These are phyloP conservation scores for Macropis europaea DNA, from an alignment of 2,888 invertebrate species.

Conservation along the genomic window DNA sequence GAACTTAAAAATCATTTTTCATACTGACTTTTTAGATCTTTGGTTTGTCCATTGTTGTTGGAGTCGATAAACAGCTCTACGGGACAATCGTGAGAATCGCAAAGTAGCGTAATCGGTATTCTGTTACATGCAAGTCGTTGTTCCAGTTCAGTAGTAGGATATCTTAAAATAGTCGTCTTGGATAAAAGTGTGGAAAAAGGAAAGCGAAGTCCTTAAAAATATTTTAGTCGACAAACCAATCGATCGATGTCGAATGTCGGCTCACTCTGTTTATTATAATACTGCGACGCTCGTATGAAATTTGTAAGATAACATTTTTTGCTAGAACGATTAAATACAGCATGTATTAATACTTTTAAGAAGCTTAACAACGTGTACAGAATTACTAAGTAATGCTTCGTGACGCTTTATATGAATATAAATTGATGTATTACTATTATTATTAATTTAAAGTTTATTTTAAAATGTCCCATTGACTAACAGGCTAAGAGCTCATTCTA, in stretches of 20 bases:
- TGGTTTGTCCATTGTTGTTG: not conserved
- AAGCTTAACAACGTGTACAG: no score
- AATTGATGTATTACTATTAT: no score
- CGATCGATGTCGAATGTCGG: not conserved
- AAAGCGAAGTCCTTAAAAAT: slow-evolving; percentile 26
- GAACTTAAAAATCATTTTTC: no score
- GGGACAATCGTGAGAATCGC: slow-evolving; percentile 23
- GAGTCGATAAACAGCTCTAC: slow-evolving; percentile 23
- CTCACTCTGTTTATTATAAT: not conserved
- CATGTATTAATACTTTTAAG: no score
- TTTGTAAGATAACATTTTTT: not conserved
- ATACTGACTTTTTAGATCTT: not conserved
- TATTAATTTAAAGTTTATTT: no score
- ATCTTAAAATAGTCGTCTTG: slow-evolving; percentile 39
- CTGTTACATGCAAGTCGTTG: slow-evolving; percentile 41
- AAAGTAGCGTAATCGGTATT: slow-evolving; percentile 41
- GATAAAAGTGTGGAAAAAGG: slow-evolving; percentile 41
- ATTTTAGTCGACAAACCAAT: not conserved
- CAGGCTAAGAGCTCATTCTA: no score
- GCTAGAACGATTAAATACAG: no score
- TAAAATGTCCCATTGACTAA: no score
- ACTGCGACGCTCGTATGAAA: not conserved
- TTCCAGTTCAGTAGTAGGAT: slow-evolving; percentile 52
- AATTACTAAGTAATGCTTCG: no score
- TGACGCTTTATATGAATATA: no score